Conservation (phyloP, 37 sponge, comb jelly and placozoan genomes). For the Agelas oroides region DNA sequence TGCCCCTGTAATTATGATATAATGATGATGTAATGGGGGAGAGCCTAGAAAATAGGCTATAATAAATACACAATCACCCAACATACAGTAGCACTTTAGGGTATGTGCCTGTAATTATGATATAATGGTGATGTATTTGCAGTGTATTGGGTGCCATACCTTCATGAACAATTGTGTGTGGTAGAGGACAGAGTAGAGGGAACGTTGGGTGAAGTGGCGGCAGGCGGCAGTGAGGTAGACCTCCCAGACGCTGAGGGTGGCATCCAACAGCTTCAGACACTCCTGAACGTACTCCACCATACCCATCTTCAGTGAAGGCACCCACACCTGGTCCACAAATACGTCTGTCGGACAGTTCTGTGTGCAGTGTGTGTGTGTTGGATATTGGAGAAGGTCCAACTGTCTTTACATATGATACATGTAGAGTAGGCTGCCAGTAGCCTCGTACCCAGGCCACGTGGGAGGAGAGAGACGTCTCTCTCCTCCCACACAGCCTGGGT, state of each 20-base stretch:
- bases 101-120: too few species aligned
- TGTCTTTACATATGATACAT: too few species aligned
- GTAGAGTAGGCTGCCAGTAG: background rate
- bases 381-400: background rate
- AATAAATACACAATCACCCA: too few species aligned
- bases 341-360: constrained; percentile 77
- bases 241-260: constrained; percentile 76
- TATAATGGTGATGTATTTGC: too few species aligned
- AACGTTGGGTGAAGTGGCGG: constrained; percentile 53
- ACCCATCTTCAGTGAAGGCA: constrained; percentile 80
- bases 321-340: constrained; percentile 82
- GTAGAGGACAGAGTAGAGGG: constrained; percentile 74
- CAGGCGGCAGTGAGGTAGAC: constrained; percentile 74
- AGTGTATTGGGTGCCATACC: constrained; percentile 21
- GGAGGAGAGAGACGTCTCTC: too few species aligned
- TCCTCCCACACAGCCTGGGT: too few species aligned
- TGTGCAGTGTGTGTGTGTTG: background rate
- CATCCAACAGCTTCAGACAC: constrained; percentile 57
- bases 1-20: too few species aligned
- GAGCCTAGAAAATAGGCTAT: too few species aligned
- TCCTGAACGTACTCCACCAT: constrained; percentile 57
- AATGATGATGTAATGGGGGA: too few species aligned
- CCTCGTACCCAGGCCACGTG: too few species aligned
- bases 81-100: too few species aligned
- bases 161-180: constrained; percentile 86